Percentiles rank a stretch among this genome's conserved stretches.
Conservation (phyloP, 2,888 invertebrate genomes). For the Hypsopygia costalis region DNA sequence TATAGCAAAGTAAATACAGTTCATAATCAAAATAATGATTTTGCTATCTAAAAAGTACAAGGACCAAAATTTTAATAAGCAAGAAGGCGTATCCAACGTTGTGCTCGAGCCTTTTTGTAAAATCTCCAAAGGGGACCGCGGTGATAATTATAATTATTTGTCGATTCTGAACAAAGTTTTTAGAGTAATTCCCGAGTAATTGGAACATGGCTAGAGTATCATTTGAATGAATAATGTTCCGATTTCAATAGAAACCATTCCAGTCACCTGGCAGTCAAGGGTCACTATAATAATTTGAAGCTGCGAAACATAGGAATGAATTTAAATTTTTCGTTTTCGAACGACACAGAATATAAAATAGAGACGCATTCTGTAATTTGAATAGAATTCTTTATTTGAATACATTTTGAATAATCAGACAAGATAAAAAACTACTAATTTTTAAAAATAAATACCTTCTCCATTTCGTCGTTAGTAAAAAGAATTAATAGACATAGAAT, state of each 20-base stretch:
- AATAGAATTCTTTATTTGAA: too few species aligned
- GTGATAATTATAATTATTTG: conserved; percentile 79
- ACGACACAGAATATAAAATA: too few species aligned
- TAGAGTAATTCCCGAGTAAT: conserved; percentile 53
- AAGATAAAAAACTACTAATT: too few species aligned
- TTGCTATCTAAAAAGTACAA: conserved; percentile 35
- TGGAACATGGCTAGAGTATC: conserved; percentile 67
- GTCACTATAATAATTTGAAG: conserved; percentile 13
- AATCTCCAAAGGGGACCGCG: conserved; percentile 63
- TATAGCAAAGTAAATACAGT: conserved; percentile 35
- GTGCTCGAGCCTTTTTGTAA: conserved; percentile 70
- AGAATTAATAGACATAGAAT: too few species aligned
- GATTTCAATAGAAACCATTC: conserved; percentile 52
- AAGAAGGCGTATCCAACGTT: conserved; percentile 64
- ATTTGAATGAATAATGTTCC: conserved; percentile 64
- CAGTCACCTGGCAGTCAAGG: conserved; percentile 43
- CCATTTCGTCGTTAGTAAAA: too few species aligned
- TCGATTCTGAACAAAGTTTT: conserved; percentile 72
- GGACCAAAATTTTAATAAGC: conserved; percentile 71
- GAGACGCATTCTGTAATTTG: too few species aligned
- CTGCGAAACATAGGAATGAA: too few species aligned
- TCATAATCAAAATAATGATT: conserved; percentile 28
- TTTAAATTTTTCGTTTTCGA: too few species aligned
- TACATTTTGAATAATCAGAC: too few species aligned
- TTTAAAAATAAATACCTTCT: too few species aligned